Evolutionary conservation across 2,888 invertebrate genomes (phyloP).

Genomic region (Phania funesta): DNA sequence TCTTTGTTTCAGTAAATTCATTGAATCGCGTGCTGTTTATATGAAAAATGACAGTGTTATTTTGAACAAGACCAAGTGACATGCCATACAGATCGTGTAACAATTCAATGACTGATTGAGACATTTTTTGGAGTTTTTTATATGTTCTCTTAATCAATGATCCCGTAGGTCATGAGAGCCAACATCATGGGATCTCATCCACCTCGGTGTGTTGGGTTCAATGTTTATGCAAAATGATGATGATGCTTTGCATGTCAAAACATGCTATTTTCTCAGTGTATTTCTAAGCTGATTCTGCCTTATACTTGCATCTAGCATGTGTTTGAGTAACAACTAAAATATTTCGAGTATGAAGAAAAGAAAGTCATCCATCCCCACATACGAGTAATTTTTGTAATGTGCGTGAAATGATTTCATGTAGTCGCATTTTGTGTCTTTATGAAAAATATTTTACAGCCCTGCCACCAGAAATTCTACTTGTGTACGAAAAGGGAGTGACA

Average conservation of each 20-base stretch:
- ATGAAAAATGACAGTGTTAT: too few species aligned
- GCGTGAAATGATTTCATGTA: background rate
- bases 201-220: too few species aligned
- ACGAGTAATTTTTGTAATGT: conserved; percentile 43
- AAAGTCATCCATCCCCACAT: conserved; percentile 25
- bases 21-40: too few species aligned
- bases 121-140: too few species aligned
- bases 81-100: too few species aligned
- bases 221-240: too few species aligned
- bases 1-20: too few species aligned
- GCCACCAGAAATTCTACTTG: background rate
- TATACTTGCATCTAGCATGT: conserved; percentile 1
- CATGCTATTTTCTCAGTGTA: background rate
- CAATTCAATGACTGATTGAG: too few species aligned
- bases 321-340: conserved; percentile 40
- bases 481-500: conserved; percentile 54
- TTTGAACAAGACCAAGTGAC: too few species aligned
- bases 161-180: too few species aligned
- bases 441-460: conserved; percentile 13
- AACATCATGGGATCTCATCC: too few species aligned
- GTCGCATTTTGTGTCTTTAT: background rate
- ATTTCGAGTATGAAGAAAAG: conserved; percentile 51
- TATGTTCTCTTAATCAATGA: too few species aligned
- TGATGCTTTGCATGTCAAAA: background rate
- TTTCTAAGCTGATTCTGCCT: background rate